phyloP scores from a whole-genome alignment of 2,888 invertebrate species.

The Ichneumon xanthorius region DNA sequence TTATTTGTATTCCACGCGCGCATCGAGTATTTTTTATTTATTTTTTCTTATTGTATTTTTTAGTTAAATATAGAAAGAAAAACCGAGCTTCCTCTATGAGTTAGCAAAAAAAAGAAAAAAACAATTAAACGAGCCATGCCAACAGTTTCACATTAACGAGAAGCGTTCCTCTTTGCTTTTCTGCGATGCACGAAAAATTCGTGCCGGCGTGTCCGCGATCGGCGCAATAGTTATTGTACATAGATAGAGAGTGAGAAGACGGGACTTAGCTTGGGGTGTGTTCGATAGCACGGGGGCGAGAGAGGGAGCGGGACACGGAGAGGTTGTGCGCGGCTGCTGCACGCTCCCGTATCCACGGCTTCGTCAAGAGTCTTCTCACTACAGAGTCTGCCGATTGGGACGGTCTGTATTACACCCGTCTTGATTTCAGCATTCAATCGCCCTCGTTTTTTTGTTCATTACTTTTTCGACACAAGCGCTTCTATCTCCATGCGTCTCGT shows the following conservation, averaged over 20 bases:
- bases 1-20: no score
- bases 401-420: slow-evolving; percentile 82
- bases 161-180: no score
- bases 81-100: no score
- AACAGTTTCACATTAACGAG: background rate
- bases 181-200: no score
- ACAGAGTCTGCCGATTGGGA: slow-evolving; percentile 84
- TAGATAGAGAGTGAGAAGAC: no score
- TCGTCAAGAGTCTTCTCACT: slow-evolving; percentile 87
- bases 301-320: slow-evolving; percentile 85
- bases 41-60: no score
- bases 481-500: slow-evolving; percentile 3
- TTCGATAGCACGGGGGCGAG: slow-evolving; percentile 85
- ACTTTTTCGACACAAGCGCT: slow-evolving; percentile 10
- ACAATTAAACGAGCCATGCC: background rate
- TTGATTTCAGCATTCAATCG: slow-evolving; percentile 33
- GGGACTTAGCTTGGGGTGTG: slow-evolving; percentile 76
- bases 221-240: no score
- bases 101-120: background rate
- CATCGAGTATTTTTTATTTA: no score
- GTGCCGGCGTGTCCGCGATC: no score
- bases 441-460: slow-evolving; percentile 12
- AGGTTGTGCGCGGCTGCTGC: slow-evolving; percentile 89
- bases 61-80: no score
- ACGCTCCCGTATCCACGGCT: slow-evolving; percentile 88